These are phyloP conservation scores for Cyrtonyx montezumae DNA, from an alignment of 2,113 vertebrate species.

Conservation along the genomic window DNA sequence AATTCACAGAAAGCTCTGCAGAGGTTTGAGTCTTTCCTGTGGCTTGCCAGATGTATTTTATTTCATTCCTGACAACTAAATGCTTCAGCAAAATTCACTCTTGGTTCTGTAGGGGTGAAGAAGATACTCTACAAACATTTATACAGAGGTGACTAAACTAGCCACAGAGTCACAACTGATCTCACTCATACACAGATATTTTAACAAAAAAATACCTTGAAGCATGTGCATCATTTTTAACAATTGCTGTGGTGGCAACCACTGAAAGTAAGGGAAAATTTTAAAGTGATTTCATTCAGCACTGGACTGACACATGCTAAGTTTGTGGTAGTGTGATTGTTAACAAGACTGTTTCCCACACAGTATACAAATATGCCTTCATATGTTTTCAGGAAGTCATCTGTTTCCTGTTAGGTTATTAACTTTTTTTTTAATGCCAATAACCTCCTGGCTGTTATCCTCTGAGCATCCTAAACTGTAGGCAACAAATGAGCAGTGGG, in stretches of 20 bases:
- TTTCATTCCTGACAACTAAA: constrained; percentile 47
- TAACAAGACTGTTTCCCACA: constrained; percentile 30
- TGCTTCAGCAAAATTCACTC: constrained; percentile 65
- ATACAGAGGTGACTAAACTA: constrained; percentile 5
- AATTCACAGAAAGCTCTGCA: constrained; percentile 17
- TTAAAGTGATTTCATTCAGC: not conserved
- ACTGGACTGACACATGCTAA: not conserved
- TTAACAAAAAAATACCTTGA: constrained; percentile 37
- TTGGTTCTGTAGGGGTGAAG: not conserved
- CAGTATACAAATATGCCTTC: not conserved
- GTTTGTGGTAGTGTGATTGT: not conserved
- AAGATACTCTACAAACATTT: constrained; percentile 50
- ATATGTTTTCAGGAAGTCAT: constrained; percentile 11
- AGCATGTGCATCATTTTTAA: constrained; percentile 7
- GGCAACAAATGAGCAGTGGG: not conserved
- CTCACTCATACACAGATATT: constrained; percentile 57
- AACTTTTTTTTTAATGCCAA: not conserved
- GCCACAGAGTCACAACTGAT: constrained; percentile 54
- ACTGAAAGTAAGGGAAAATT: constrained; percentile 21
- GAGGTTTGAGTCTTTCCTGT: constrained; percentile 32
- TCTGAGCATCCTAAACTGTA: not conserved
- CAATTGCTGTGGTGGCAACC: not conserved
- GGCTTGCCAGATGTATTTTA: constrained; percentile 47
- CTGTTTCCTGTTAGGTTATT: not conserved
- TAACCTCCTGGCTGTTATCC: not conserved